Percentiles rank a stretch among this genome's conserved stretches.
Evolutionary conservation across 2,797 vertebrate species (phyloP).

Genomic region (Alca torda): DNA sequence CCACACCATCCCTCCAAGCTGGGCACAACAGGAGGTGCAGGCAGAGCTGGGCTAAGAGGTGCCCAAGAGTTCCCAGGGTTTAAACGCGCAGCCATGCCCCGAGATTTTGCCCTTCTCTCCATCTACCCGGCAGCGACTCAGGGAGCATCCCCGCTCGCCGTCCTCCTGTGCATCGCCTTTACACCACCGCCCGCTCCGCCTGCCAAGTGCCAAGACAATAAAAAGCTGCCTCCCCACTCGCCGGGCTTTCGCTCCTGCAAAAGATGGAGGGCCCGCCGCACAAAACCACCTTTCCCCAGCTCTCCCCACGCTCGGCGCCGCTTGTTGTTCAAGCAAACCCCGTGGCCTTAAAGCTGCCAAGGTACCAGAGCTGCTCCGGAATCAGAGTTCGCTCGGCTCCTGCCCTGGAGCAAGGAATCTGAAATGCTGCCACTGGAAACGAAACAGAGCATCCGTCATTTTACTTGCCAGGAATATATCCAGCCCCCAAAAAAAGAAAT

Average conservation of each 20-base stretch:
- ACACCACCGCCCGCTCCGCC: neutral
- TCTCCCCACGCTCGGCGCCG: neutral
- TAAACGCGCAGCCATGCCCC: neutral
- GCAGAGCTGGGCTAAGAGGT: neutral
- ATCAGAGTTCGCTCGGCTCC: constrained; percentile 47
- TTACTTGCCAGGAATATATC: constrained; percentile 79
- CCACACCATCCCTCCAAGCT: fast-evolving
- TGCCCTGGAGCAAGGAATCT: constrained; percentile 69
- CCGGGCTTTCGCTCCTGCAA: neutral
- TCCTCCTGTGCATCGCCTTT: neutral
- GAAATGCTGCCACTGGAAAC: constrained; percentile 68
- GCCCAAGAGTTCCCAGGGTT: neutral
- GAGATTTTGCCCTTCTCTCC: neutral
- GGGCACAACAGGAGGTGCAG: fast-evolving
- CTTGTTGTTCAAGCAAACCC: constrained; percentile 59
- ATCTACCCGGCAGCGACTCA: fast-evolving
- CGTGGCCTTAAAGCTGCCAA: constrained; percentile 56
- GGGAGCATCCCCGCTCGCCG: neutral
- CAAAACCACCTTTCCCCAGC: neutral
- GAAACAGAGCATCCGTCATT: constrained; percentile 77
- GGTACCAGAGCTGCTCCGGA: constrained; percentile 62
- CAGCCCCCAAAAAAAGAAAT: constrained; percentile 78
- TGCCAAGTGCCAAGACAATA: neutral
- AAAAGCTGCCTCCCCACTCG: neutral
- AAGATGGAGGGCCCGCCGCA: neutral